Conservation (phyloP, 2,113 vertebrate species). For the Probosciger aterrimus region DNA sequence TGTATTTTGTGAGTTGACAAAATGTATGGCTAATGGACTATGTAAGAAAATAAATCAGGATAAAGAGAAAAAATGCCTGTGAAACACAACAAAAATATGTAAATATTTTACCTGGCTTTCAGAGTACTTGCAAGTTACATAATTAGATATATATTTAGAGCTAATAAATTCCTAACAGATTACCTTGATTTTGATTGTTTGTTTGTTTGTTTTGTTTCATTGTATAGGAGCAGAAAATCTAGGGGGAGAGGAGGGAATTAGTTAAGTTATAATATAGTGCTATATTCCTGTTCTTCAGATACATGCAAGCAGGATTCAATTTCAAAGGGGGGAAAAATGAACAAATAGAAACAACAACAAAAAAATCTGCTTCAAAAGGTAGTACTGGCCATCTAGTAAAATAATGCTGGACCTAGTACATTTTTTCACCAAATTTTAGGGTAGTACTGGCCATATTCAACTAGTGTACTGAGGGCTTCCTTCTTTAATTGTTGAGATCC, state of each 20-base stretch:
- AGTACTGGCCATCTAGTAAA: neutral
- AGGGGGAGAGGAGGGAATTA: neutral
- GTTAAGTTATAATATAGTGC: neutral
- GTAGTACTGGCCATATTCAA: neutral
- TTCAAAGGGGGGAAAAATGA: neutral
- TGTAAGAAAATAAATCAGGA: neutral
- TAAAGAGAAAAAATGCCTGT: neutral
- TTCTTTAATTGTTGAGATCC: neutral
- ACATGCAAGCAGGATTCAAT: neutral
- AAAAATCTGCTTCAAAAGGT: neutral
- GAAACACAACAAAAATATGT: neutral
- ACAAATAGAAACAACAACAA: neutral
- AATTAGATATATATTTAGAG: neutral
- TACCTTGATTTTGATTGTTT: neutral
- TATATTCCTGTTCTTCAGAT: neutral
- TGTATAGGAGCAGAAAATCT: neutral
- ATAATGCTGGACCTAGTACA: neutral
- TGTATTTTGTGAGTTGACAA: neutral
- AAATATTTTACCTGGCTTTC: neutral
- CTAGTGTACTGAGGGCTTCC: neutral
- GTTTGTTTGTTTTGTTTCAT: neutral
- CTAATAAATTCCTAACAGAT: neutral
- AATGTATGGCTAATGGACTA: neutral
- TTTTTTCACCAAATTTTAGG: neutral
- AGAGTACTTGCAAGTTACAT: neutral